Base-by-base conservation (phyloP, 2,113 vertebrate species). In the Arvicanthis niloticus region DNA sequence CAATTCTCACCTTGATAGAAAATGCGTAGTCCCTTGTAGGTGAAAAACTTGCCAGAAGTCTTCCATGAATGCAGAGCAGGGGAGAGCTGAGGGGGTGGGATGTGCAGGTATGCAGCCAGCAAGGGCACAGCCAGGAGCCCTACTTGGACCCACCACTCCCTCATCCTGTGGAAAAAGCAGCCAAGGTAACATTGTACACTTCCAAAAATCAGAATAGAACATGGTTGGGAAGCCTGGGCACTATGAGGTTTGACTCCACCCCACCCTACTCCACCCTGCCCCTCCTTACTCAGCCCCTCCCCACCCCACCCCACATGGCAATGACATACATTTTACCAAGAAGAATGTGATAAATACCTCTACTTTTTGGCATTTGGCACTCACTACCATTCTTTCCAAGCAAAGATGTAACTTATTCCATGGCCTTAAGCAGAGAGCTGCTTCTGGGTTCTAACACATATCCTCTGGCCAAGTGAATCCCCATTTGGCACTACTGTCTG, bases 101-200 rank as follows among this genome's bases (percentile, higher is more conserved):
- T 98, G 97, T 99, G 99, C 91, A 99, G 98, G 98, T 99, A 99
- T 1, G 99, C 99, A 0, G 99, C 99, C 0, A 99, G 96, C 93
- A 99, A 99, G 34, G 99, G 99, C 68, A 99, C 96, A 0, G 97
- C 99, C 97, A 99, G 95, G 26, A 99, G 96, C 70, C 99, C 99
- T 96, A 99, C 98, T 81, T 99, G 99, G 26, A 99, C 96, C 99
- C 99, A 99, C 99, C 99, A 99, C 98, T 99, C 99, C 98, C 98
- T 99, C 99, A 99, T 99, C 95, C 98, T 99, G 96, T 0, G 62
- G 89, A 97, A 93, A 80, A 91, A 93, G 67, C 73, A 53, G 29
- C n/a, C 29, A 11, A 19, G 26, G 75, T 29, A 17, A 72, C 3
- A 15, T 0, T 3, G 51, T 5, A 31, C 37, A 24, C 1, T 5